These are phyloP conservation scores for Buceros bicornis DNA, from an alignment of 2,797 vertebrate genomes.

Conservation along the genomic window DNA sequence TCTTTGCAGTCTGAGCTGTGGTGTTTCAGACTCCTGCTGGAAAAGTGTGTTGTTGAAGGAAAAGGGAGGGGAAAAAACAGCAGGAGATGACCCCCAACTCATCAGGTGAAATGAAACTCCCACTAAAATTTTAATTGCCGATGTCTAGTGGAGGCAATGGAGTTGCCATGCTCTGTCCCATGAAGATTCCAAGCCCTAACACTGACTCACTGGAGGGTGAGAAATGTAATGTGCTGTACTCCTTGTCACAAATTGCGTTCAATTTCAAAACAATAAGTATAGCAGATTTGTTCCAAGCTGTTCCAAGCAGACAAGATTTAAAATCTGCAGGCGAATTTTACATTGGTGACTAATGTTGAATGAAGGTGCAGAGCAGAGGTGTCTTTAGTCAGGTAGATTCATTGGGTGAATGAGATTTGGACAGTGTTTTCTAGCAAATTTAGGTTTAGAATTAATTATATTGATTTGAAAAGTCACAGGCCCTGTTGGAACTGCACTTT, in stretches of 20 bases:
- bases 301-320: constrained; percentile 37
- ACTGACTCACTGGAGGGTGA: neutral
- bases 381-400: neutral
- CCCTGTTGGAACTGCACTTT: neutral
- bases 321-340: neutral
- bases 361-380: neutral
- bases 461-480: neutral
- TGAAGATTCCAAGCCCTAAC: neutral
- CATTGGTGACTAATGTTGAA: neutral
- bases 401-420: neutral
- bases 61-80: neutral
- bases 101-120: neutral
- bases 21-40: neutral
- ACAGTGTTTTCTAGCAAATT: constrained; percentile 1
- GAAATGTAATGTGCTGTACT: neutral
- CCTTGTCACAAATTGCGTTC: neutral
- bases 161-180: neutral
- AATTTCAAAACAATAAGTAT: neutral
- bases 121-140: constrained; percentile 18
- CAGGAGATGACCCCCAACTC: neutral
- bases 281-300: constrained; percentile 27
- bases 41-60: neutral
- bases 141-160: neutral
- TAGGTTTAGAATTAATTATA: neutral
- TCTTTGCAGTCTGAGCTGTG: neutral